Base-by-base conservation (phyloP, 1,140 invertebrate species). In the Fopius arisanus region DNA sequence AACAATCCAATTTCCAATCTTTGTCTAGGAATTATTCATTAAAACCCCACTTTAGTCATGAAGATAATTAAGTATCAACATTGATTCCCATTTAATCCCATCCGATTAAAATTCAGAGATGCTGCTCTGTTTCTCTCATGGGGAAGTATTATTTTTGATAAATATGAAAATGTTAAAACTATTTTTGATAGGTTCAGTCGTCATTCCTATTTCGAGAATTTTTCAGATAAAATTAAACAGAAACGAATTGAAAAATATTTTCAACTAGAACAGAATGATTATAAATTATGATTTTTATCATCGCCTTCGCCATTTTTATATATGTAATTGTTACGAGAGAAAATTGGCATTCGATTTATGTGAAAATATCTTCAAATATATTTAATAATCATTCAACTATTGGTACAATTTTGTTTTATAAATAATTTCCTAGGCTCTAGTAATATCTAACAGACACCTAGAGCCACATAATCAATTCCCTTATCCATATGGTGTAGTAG, bases 281-380 rank as follows among this genome's bases (percentile, higher is more conserved):
- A 48, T 1, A 5, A 37, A 19, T 23, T 67, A 12, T 33, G 9
- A 37, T 21, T 37, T 67, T 37, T 37, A 10, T 29, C 19, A 37
- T 5, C 14, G 1, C n/a, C 7, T 33, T 33, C 16, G 31, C 26
- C 37, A 68, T 40, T 7, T 26, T 28, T 43, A 23, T 21, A 19
- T 68, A 68, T 41, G 16, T 68, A n/a, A 41, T 28, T 40, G 14
- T n/a, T 31, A 2, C 7, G 33, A 48, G n/a, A 26, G 9, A 68
- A 67, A 67, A 68, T 23, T 48, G 3, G 10, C n/a, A 68, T n/a
- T 48, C 10, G 26, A 72, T 41, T 43, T 62, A 6, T 71, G 70
- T 72, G 70, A 72, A 66, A 72, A 72, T 72, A 72, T 71, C 31
- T 59, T 72, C 62, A 65, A 72, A 72, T 72, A 65, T 72, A 72